Evolutionary conservation across 1,140 invertebrate genomes (phyloP).

Genomic region (Lordiphosa stackelbergi): DNA sequence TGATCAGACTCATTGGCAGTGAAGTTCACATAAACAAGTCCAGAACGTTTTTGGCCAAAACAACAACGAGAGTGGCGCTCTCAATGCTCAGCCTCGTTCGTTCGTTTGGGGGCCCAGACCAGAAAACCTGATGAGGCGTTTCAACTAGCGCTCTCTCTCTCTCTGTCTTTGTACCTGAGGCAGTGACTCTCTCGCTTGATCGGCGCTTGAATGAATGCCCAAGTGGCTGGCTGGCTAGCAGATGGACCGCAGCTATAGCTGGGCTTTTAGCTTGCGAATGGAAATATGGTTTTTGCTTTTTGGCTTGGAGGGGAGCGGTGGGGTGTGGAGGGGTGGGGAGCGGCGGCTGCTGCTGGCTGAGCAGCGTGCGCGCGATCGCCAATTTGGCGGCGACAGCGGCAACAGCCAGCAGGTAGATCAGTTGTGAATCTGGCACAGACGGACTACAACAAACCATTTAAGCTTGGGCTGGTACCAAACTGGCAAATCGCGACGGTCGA

Average conservation of each 20-base stretch:
- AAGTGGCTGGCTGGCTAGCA: slow-evolving; percentile 43
- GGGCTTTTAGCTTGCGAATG: slow-evolving; percentile 32
- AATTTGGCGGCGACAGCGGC: slow-evolving; percentile 47
- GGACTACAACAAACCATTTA: slow-evolving; percentile 66
- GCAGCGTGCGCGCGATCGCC: slow-evolving; percentile 39
- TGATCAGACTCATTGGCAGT: slow-evolving; percentile 2
- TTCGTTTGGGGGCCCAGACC: not conserved
- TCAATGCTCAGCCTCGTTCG: slow-evolving; percentile 1
- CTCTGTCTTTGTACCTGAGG: slow-evolving; percentile 14
- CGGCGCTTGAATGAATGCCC: slow-evolving; percentile 52
- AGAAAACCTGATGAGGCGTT: slow-evolving; percentile 8
- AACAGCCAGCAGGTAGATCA: slow-evolving; percentile 67
- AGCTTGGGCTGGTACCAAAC: slow-evolving; percentile 51
- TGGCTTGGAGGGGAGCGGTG: slow-evolving; percentile 6
- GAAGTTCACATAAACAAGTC: not conserved
- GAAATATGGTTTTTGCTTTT: slow-evolving; percentile 14
- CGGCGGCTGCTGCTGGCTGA: not conserved
- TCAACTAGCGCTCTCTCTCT: slow-evolving; percentile 3
- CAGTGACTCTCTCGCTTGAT: slow-evolving; percentile 5
- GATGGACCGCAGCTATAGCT: slow-evolving; percentile 58
- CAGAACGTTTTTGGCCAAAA: slow-evolving; percentile 14
- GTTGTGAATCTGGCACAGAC: slow-evolving; percentile 70
- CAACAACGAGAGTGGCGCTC: slow-evolving; percentile 6
- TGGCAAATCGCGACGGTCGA: slow-evolving; percentile 30
- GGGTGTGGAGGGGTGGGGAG: not conserved